phyloP scores from a whole-genome alignment of 2,888 invertebrate genomes.

The Cephus sareptanus region DNA sequence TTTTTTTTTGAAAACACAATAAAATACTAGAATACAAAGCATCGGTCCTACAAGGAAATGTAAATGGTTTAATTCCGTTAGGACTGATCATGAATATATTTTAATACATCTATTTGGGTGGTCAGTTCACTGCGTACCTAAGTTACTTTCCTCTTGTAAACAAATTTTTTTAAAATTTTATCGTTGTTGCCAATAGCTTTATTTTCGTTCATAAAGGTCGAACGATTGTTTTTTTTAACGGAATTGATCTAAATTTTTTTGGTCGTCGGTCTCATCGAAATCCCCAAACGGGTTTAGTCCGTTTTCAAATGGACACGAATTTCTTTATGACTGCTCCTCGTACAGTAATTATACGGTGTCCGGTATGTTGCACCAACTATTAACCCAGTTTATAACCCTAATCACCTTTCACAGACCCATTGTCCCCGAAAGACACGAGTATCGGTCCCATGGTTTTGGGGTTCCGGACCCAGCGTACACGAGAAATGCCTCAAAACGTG shows the following conservation, averaged over 20 bases:
- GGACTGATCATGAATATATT: neutral
- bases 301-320: neutral
- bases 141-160: neutral
- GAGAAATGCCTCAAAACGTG: slow-evolving; percentile 15
- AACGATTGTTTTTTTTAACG: neutral
- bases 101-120: neutral
- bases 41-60: neutral
- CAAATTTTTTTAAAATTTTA: neutral
- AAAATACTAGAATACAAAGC: neutral
- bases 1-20: neutral
- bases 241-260: neutral
- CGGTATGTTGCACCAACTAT: slow-evolving; percentile 13
- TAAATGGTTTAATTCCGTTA: neutral
- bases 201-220: neutral
- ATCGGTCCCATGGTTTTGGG: neutral
- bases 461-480: slow-evolving; percentile 8
- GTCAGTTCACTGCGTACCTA: neutral
- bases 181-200: neutral
- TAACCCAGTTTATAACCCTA: slow-evolving; percentile 24
- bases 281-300: neutral
- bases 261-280: neutral
- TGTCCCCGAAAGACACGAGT: slow-evolving; percentile 7
- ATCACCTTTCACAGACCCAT: neutral
- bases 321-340: slow-evolving; percentile 15
- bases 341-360: slow-evolving; percentile 14